Conservation (phyloP, 2,888 invertebrate genomes). For the Brenthis daphne region DNA sequence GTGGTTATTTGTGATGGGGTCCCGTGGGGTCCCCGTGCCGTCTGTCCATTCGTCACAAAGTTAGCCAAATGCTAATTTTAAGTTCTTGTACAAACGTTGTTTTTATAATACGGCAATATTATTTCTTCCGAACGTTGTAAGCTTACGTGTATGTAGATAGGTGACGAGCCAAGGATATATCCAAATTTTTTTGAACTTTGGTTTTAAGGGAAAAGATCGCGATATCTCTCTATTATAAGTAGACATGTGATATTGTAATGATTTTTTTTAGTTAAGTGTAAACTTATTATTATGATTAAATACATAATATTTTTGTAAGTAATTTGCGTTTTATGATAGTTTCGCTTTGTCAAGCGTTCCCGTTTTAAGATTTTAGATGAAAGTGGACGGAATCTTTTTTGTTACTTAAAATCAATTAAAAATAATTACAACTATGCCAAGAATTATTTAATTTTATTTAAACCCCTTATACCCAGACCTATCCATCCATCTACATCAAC, state of each 20-base stretch:
- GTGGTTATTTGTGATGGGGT: constrained; percentile 66
- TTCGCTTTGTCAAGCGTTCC: constrained; percentile 76
- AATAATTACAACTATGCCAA: constrained; percentile 82
- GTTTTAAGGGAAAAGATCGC: constrained; percentile 64
- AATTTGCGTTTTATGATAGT: constrained; percentile 73
- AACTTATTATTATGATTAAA: constrained; percentile 74
- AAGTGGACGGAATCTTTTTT: constrained; percentile 75
- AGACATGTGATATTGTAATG: constrained; percentile 83
- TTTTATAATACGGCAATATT: constrained; percentile 70
- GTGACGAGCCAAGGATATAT: constrained; percentile 51
- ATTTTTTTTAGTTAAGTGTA: constrained; percentile 75
- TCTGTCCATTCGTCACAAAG: constrained; percentile 62
- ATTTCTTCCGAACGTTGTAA: constrained; percentile 76
- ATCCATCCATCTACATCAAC: neutral
- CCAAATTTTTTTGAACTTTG: constrained; percentile 56
- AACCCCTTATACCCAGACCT: constrained; percentile 19
- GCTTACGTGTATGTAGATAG: constrained; percentile 46
- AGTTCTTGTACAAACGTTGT: constrained; percentile 70
- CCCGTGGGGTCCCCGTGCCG: constrained; percentile 46
- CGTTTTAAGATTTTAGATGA: constrained; percentile 74
- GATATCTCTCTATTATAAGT: constrained; percentile 82
- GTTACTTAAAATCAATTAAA: constrained; percentile 82
- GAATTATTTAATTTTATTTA: constrained; percentile 68
- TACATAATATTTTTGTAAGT: constrained; percentile 78
- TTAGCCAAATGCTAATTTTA: constrained; percentile 74